phyloP scores from a whole-genome alignment of 1,140 invertebrate genomes.

The Cherax quadricarinatus region DNA sequence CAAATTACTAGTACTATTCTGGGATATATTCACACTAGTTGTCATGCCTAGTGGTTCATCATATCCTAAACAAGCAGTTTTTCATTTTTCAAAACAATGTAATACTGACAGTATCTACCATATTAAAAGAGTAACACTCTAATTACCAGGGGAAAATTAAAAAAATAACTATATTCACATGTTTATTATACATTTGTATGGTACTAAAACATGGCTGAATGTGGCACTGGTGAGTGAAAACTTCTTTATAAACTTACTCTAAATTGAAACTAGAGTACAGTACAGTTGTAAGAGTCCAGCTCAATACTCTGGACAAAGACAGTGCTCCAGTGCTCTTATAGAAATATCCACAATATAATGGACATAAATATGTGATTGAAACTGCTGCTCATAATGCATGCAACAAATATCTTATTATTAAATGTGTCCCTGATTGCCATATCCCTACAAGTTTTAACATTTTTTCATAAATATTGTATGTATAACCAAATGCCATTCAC shows the following conservation, averaged over 20 bases:
- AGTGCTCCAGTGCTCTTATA: neutral
- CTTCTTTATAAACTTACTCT: slow-evolving; percentile 15
- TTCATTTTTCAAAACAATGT: too few species aligned
- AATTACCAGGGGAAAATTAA: neutral
- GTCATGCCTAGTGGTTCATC: too few species aligned
- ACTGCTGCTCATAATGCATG: neutral
- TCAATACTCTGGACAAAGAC: neutral
- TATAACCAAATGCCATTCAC: neutral
- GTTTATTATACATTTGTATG: slow-evolving; percentile 55
- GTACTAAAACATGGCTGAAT: slow-evolving; percentile 39
- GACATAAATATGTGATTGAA: neutral
- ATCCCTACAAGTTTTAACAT: neutral
- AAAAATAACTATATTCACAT: slow-evolving; percentile 40
- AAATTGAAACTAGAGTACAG: slow-evolving; percentile 12
- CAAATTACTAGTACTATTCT: too few species aligned
- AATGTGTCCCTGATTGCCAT: neutral
- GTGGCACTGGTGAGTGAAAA: slow-evolving; percentile 27
- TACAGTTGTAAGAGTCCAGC: neutral
- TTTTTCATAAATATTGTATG: neutral
- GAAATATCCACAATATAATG: neutral
- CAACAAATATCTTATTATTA: neutral
- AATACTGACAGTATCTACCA: too few species aligned
- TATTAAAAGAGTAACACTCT: too few species aligned
- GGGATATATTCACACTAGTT: too few species aligned
- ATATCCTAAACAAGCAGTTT: too few species aligned